Percentiles rank a stretch among this genome's conserved stretches.
Evolutionary conservation across 2,113 vertebrate genomes (phyloP).

Genomic region (Columbina picui): DNA sequence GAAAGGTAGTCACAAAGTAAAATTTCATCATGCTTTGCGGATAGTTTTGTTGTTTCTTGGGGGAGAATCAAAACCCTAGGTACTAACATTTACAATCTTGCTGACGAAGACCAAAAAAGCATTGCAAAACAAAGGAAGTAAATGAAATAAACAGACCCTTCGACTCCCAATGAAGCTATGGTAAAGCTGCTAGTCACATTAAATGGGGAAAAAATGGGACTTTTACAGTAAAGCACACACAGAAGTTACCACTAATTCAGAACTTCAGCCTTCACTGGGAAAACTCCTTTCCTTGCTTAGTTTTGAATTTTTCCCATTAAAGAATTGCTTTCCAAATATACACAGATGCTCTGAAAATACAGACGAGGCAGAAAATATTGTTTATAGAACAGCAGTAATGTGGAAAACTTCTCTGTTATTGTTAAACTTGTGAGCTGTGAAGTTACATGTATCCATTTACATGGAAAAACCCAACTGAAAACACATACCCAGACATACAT

Average conservation of each 20-base stretch:
- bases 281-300: background rate
- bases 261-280: background rate
- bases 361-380: background rate
- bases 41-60: background rate
- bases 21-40: background rate
- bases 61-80: background rate
- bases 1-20: background rate
- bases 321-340: constrained; percentile 8
- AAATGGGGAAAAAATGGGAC: background rate
- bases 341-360: background rate
- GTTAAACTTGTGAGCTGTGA: background rate
- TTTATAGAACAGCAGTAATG: background rate
- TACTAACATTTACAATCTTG: background rate
- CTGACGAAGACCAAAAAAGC: background rate
- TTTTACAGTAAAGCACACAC: background rate
- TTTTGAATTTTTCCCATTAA: background rate
- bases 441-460: background rate
- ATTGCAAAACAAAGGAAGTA: background rate
- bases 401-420: background rate
- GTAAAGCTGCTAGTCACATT: background rate
- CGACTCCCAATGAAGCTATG: background rate
- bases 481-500: accelerated
- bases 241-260: background rate
- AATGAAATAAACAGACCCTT: background rate
- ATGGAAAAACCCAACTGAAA: background rate